phyloP scores from a whole-genome alignment of 37 sponge, comb jelly and placozoan genomes.

The Diacarnus erythraeanus region DNA sequence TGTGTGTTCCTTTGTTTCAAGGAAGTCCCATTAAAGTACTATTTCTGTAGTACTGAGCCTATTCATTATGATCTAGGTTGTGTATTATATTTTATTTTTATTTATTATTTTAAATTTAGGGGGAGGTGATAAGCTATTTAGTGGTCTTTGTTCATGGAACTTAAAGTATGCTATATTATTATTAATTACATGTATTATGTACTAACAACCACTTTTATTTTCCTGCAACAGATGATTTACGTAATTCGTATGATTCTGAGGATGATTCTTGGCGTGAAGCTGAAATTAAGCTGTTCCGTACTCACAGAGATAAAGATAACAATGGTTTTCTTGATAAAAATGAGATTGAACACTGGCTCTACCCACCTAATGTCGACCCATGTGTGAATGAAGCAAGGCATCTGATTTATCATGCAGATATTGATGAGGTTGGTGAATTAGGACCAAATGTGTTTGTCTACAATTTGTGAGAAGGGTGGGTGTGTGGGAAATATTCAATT shows the following conservation, averaged over 20 bases:
- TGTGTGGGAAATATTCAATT: too few relatives aligned
- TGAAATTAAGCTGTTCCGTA: constrained; percentile 70
- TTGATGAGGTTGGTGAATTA: constrained; percentile 59
- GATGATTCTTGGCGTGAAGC: constrained; percentile 62
- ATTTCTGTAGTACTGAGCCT: too few relatives aligned
- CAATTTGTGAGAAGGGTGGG: too few relatives aligned
- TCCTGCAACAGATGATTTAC: not conserved
- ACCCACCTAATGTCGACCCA: constrained; percentile 71
- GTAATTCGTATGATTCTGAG: constrained; percentile 10
- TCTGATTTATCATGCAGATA: constrained; percentile 85
- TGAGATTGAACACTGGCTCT: constrained; percentile 72
- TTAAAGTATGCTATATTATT: too few relatives aligned
- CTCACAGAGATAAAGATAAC: constrained; percentile 72
- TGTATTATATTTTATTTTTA: too few relatives aligned
- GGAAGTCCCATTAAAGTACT: too few relatives aligned
- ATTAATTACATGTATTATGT: too few relatives aligned
- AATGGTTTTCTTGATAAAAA: constrained; percentile 62
- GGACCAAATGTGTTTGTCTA: not conserved
- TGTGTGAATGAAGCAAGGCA: constrained; percentile 86
- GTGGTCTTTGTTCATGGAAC: not conserved
- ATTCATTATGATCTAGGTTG: too few relatives aligned
- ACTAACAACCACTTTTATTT: too few relatives aligned
- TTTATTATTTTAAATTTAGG: too few relatives aligned
- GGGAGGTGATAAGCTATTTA: not conserved
- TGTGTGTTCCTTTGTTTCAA: too few relatives aligned